Percentiles rank a stretch among this genome's conserved stretches.
phyloP scores from a whole-genome alignment of 2,888 invertebrate species.

The Erpobdella octoculata region DNA sequence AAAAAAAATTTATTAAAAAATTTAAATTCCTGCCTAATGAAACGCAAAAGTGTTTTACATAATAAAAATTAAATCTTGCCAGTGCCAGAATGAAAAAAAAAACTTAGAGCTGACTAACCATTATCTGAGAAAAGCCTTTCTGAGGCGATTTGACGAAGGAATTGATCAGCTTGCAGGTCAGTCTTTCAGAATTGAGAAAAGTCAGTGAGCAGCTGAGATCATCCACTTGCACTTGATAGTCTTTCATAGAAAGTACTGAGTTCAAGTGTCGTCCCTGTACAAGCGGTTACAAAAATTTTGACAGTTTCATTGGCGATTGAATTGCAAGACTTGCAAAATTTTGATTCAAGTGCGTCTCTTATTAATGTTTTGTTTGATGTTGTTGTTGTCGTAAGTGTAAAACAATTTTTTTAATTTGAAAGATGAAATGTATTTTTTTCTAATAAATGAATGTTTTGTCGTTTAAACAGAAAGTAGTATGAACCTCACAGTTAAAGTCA shows the following conservation, averaged over 20 bases:
- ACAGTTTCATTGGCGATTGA: too few relatives aligned
- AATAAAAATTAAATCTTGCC: background rate
- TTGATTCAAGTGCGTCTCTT: too few relatives aligned
- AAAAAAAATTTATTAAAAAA: background rate
- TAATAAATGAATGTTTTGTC: too few relatives aligned
- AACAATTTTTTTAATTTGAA: too few relatives aligned
- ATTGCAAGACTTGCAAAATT: too few relatives aligned
- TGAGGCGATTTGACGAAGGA: background rate
- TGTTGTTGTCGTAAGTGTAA: too few relatives aligned
- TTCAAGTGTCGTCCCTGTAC: conserved; percentile 9
- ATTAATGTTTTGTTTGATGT: too few relatives aligned
- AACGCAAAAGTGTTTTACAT: too few relatives aligned
- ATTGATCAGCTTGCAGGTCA: conserved; percentile 7
- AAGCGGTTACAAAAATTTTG: background rate
- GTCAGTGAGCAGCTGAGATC: background rate
- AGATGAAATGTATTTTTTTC: too few relatives aligned
- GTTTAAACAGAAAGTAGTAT: too few relatives aligned
- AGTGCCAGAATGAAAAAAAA: background rate
- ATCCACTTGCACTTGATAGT: conserved; percentile 6
- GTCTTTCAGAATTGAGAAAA: background rate
- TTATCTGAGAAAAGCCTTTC: background rate
- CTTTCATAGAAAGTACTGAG: conserved; percentile 4
- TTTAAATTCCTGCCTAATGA: too few relatives aligned
- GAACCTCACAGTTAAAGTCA: conserved; percentile 13
- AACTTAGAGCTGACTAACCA: background rate